Conservation (phyloP, 2,888 invertebrate genomes). For the Patella depressa region DNA sequence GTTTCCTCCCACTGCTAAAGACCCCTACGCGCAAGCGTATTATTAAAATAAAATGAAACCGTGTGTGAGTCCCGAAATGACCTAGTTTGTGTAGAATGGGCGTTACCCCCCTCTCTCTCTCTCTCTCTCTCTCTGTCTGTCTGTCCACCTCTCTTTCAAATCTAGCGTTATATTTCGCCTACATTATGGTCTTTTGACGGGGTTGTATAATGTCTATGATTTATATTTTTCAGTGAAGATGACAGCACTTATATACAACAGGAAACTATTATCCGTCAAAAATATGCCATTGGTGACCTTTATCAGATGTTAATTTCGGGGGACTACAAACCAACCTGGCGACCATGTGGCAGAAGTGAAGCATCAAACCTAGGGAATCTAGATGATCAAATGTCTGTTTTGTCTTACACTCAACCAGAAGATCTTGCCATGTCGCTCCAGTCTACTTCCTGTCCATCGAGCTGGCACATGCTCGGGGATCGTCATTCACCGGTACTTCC, state of each 20-base stretch:
- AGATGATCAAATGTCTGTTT: background rate
- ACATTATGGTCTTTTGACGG: background rate
- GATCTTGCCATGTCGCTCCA: constrained; percentile 37
- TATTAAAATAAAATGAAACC: too few species aligned
- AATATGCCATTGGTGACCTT: constrained; percentile 51
- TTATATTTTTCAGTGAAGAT: constrained; percentile 49
- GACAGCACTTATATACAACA: constrained; percentile 62
- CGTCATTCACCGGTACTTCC: constrained; percentile 63
- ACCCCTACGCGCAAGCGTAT: too few species aligned
- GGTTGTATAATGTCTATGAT: too few species aligned
- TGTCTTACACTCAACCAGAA: constrained; percentile 22
- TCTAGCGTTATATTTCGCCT: background rate
- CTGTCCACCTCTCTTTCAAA: background rate
- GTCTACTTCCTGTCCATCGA: constrained; percentile 50
- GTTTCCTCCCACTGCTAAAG: too few species aligned
- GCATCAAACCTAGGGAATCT: background rate
- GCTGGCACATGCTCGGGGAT: constrained; percentile 57
- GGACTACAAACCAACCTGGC: background rate
- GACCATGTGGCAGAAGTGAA: background rate
- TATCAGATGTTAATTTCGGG: background rate
- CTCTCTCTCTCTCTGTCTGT: too few species aligned
- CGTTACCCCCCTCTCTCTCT: too few species aligned
- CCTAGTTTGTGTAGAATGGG: too few species aligned
- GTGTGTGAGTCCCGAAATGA: too few species aligned
- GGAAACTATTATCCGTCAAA: constrained; percentile 48